These are phyloP conservation scores for Dichetophora obliterata DNA, from an alignment of 2,888 invertebrate genomes.

Conservation along the genomic window DNA sequence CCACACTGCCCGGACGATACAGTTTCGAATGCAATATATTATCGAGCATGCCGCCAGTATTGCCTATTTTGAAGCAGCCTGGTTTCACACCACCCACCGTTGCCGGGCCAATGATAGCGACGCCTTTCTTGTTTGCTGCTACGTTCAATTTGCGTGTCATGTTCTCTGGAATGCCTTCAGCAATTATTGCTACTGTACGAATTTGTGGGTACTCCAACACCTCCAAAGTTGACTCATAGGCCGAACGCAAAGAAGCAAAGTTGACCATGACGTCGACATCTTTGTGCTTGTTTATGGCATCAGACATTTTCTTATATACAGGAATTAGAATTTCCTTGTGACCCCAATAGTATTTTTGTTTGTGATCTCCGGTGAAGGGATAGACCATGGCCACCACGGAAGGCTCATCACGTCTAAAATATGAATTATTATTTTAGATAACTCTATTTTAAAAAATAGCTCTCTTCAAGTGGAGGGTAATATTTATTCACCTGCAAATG, in stretches of 20 bases:
- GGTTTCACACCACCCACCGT: constrained; percentile 98
- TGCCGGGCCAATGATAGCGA: constrained; percentile 92
- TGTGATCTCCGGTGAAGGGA: constrained; percentile 98
- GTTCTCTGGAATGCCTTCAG: constrained; percentile 99
- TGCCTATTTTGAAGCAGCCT: constrained; percentile 99
- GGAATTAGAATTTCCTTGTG: constrained; percentile 96
- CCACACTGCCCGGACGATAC: constrained; percentile 96
- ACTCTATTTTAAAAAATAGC: background rate
- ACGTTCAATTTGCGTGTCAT: constrained; percentile 94
- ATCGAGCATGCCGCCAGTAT: constrained; percentile 99
- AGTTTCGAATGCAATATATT: constrained; percentile 97
- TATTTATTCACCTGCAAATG: constrained; percentile 67
- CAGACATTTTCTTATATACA: constrained; percentile 97
- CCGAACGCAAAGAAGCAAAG: constrained; percentile 97
- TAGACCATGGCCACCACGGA: constrained; percentile 97
- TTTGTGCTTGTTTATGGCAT: constrained; percentile 94
- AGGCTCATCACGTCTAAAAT: constrained; percentile 85
- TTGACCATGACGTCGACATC: constrained; percentile 96
- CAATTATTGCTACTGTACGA: constrained; percentile 96
- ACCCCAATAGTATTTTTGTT: constrained; percentile 99
- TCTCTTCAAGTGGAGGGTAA: background rate
- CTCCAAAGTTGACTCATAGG: constrained; percentile 96
- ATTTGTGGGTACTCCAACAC: constrained; percentile 95
- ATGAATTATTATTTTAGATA: constrained; percentile 2
- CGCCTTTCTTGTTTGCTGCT: constrained; percentile 85